Percentiles rank a stretch among this genome's conserved stretches.
Conservation (phyloP, 2,113 vertebrate species). For the Apeltes quadracus region DNA sequence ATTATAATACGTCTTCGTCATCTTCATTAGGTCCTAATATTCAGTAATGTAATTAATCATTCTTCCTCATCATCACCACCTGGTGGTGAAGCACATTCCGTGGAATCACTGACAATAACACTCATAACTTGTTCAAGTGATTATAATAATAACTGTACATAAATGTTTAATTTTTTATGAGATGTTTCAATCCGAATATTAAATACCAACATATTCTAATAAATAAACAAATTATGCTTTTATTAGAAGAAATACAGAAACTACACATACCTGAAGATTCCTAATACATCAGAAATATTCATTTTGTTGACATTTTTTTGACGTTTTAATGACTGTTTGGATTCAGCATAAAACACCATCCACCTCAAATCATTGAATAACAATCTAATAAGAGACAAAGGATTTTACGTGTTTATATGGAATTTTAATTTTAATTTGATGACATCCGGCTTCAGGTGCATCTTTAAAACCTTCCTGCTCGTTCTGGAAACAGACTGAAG, state of each 20-base stretch:
- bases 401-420: neutral
- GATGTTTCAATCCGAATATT: neutral
- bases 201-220: neutral
- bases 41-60: slow-evolving; percentile 36
- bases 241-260: slow-evolving; percentile 20
- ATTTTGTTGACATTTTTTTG: neutral
- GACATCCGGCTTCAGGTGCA: too few species aligned
- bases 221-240: slow-evolving; percentile 2
- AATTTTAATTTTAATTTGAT: too few species aligned
- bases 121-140: neutral
- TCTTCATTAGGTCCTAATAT: slow-evolving; percentile 10
- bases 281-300: slow-evolving; percentile 6
- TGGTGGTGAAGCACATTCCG: slow-evolving; percentile 15
- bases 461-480: neutral
- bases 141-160: neutral
- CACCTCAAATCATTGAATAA: neutral
- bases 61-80: slow-evolving; percentile 9
- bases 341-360: neutral
- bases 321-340: neutral
- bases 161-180: neutral
- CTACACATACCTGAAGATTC: neutral
- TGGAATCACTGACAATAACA: neutral
- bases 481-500: too few species aligned
- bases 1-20: neutral
- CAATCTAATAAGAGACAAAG: neutral